These are phyloP conservation scores for Salmo trutta DNA, from an alignment of 2,797 vertebrate species.

Conservation along the genomic window DNA sequence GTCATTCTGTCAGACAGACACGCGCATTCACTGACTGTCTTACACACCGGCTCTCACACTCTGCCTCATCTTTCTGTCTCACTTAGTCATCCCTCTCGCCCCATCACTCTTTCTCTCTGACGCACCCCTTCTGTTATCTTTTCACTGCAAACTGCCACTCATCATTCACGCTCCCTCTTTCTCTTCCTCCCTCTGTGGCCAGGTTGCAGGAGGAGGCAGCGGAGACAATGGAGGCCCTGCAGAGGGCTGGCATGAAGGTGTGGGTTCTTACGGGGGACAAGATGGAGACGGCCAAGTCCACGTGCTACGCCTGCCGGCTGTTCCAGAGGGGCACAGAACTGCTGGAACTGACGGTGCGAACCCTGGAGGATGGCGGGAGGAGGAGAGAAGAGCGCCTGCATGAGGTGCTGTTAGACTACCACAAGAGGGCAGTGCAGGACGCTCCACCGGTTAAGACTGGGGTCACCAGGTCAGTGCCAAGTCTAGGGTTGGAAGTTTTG, in stretches of 20 bases:
- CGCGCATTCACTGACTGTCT: not conserved
- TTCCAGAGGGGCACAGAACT: slow-evolving; percentile 92
- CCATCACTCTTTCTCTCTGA: not conserved
- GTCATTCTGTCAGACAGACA: not conserved
- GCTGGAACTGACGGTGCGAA: slow-evolving; percentile 87
- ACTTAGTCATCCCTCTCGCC: not conserved
- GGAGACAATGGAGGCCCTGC: slow-evolving; percentile 93
- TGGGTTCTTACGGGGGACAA: slow-evolving; percentile 99
- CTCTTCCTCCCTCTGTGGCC: not conserved
- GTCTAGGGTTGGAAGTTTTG: not conserved
- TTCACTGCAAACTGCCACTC: not conserved
- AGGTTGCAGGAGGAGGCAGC: slow-evolving; percentile 95
- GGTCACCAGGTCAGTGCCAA: slow-evolving; percentile 79
- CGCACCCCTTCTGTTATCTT: not conserved
- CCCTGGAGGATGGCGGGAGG: slow-evolving; percentile 75
- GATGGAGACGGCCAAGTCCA: slow-evolving; percentile 97
- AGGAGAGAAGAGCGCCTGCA: slow-evolving; percentile 85
- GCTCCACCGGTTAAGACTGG: slow-evolving; percentile 74
- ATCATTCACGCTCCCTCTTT: not conserved
- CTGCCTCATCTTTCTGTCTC: not conserved
- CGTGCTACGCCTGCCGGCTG: slow-evolving; percentile 92
- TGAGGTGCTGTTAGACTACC: slow-evolving; percentile 88
- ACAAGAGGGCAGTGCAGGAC: slow-evolving; percentile 88
- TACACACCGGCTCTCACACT: not conserved
- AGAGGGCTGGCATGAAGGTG: slow-evolving; percentile 92